A percentile compares a stretch with the other conserved stretches of the same genome.
Conservation (phyloP, 2,888 invertebrate species). For the Herminia tarsipennalis region DNA sequence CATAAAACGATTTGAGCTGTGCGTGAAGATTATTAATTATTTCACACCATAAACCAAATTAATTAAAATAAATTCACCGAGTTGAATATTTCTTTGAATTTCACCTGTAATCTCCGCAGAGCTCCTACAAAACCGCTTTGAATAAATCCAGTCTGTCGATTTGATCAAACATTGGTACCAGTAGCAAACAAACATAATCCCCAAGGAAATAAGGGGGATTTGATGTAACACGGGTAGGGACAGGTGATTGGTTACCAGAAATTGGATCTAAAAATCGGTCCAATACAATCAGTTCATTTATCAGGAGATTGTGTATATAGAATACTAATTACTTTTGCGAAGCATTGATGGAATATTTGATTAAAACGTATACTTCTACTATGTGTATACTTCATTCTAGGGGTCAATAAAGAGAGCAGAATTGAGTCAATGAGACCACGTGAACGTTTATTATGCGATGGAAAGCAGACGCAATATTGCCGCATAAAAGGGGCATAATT, state of each 20-base stretch:
- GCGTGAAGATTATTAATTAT: too few species aligned
- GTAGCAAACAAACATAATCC: conserved; percentile 51
- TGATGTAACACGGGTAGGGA: conserved; percentile 46
- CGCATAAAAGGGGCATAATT: too few species aligned
- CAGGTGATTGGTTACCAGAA: conserved; percentile 54
- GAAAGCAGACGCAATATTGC: too few species aligned
- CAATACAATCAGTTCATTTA: conserved; percentile 24
- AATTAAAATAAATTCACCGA: conserved; percentile 33
- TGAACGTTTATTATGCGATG: too few species aligned
- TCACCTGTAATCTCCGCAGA: conserved; percentile 8
- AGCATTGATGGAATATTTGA: conserved; percentile 3
- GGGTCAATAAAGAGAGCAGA: too few species aligned
- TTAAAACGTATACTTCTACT: background rate
- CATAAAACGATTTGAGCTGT: too few species aligned
- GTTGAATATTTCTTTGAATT: conserved; percentile 6
- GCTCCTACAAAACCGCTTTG: conserved; percentile 4
- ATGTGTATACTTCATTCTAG: too few species aligned
- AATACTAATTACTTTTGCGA: conserved; percentile 18
- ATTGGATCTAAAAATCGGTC: conserved; percentile 42
- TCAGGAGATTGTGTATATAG: conserved; percentile 7
- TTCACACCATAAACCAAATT: conserved; percentile 18
- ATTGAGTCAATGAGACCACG: too few species aligned
- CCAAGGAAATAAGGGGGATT: conserved; percentile 66
- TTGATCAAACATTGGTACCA: conserved; percentile 41
- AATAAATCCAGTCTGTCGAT: conserved; percentile 25